Percentiles rank a stretch among this genome's conserved stretches.
Evolutionary conservation across 2,888 invertebrate species (phyloP).

Genomic region (Pyrochroa serraticornis): DNA sequence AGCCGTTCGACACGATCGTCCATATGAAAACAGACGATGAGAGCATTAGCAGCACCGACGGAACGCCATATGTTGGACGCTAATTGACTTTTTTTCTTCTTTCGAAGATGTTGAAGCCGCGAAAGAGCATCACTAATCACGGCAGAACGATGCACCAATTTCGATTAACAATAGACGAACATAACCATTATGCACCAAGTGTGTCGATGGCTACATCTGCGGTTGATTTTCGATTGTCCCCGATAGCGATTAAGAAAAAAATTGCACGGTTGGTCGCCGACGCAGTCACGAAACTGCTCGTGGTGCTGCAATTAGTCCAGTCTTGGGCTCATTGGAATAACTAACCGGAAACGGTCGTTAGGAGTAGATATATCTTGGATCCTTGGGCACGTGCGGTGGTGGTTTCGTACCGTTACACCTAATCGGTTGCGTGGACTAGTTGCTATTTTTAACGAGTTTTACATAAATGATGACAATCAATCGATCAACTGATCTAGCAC

Average conservation of each 20-base stretch:
- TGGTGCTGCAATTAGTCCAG: background rate
- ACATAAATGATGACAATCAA: constrained; percentile 20
- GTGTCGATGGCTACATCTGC: no score
- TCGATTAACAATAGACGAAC: no score
- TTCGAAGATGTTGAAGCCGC: no score
- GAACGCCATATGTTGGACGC: constrained; percentile 17
- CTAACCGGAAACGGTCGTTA: constrained; percentile 14
- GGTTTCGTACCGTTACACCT: constrained; percentile 17
- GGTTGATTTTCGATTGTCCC: no score
- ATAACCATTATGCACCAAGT: no score
- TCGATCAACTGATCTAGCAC: background rate
- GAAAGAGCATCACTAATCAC: no score
- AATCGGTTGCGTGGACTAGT: background rate
- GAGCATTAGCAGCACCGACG: background rate
- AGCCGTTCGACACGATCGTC: background rate
- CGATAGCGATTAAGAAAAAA: no score
- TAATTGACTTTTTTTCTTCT: constrained; percentile 14
- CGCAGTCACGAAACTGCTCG: no score
- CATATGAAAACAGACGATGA: constrained; percentile 6
- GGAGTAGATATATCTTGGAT: no score
- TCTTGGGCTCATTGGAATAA: constrained; percentile 12
- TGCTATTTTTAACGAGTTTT: no score
- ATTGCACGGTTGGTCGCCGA: no score
- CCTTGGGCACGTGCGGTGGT: constrained; percentile 5
- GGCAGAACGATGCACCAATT: no score